Evolutionary conservation across 2,888 invertebrate genomes (phyloP).

Genomic region (Cecidostiba fungosa): DNA sequence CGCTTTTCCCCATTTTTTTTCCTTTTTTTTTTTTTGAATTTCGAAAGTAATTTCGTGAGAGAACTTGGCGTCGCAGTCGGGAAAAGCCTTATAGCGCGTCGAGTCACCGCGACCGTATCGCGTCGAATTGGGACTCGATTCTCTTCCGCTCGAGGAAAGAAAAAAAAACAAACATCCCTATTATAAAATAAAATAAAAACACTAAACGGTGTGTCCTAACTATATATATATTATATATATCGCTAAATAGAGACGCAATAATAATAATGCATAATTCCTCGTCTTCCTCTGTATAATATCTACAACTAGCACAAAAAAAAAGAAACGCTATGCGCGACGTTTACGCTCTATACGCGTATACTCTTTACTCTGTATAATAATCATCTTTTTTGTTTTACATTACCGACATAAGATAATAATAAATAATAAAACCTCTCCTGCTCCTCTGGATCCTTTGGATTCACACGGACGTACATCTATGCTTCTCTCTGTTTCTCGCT

Average conservation of each 20-base stretch:
- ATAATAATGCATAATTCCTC: conserved; percentile 69
- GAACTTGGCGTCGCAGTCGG: conserved; percentile 68
- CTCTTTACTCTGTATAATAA: conserved; percentile 51
- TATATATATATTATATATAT: conserved; percentile 67
- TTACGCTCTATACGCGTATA: conserved; percentile 45
- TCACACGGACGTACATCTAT: conserved; percentile 63
- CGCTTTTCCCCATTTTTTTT: not conserved
- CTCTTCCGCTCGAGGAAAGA: conserved; percentile 54
- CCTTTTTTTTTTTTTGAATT: conserved; percentile 3
- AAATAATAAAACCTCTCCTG: conserved; percentile 77
- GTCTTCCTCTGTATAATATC: conserved; percentile 46
- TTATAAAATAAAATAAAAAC: conserved; percentile 75
- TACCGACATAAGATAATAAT: conserved; percentile 77
- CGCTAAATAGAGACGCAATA: conserved; percentile 74
- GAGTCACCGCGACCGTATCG: conserved; percentile 74
- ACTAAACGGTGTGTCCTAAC: conserved; percentile 70
- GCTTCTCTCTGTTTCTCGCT: conserved; percentile 41
- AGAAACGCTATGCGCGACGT: conserved; percentile 52
- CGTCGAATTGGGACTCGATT: conserved; percentile 72
- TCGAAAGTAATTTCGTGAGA: conserved; percentile 5
- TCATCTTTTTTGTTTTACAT: conserved; percentile 36
- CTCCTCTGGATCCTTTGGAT: conserved; percentile 67
- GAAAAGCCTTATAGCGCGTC: conserved; percentile 66
- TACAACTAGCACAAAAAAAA: conserved; percentile 62
- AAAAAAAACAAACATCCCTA: conserved; percentile 58